phyloP scores from a whole-genome alignment of 2,113 vertebrate genomes.

The Penelope pileata region DNA sequence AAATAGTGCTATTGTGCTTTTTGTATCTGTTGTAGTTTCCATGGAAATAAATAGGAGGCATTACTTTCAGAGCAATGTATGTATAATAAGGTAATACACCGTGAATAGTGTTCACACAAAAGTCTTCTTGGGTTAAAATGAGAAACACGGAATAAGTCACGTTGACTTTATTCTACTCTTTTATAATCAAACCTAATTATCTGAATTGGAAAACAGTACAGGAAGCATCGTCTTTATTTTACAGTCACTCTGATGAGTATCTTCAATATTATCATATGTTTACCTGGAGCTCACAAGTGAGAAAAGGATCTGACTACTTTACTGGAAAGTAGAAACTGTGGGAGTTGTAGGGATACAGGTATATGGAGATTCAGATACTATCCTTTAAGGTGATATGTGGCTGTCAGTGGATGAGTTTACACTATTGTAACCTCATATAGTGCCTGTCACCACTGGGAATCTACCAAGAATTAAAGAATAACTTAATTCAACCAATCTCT shows the following conservation, averaged over 20 bases:
- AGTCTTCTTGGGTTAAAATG: background rate
- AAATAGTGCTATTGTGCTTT: too few relatives aligned
- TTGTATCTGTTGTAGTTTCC: too few relatives aligned
- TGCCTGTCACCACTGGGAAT: background rate
- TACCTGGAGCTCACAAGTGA: background rate
- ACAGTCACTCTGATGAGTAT: background rate
- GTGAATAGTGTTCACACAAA: background rate
- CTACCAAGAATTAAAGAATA: background rate
- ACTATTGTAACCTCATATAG: rapidly evolving
- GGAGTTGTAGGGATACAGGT: background rate
- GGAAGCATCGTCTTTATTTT: background rate
- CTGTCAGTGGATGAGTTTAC: background rate
- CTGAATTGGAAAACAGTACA: background rate
- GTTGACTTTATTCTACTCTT: background rate
- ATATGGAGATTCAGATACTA: background rate
- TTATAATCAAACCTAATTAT: background rate
- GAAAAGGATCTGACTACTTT: background rate
- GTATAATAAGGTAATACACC: background rate
- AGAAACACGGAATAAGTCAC: background rate
- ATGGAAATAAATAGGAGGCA: too few relatives aligned
- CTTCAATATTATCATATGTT: background rate
- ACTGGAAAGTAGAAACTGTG: background rate
- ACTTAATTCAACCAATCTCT: background rate
- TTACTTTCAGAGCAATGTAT: too few relatives aligned
- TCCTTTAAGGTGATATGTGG: background rate